A percentile compares a stretch with the other conserved stretches of the same genome.
These are phyloP conservation scores for Platorchestia sp. DNA, from an alignment of 1,140 invertebrate genomes.

Conservation along the genomic window DNA sequence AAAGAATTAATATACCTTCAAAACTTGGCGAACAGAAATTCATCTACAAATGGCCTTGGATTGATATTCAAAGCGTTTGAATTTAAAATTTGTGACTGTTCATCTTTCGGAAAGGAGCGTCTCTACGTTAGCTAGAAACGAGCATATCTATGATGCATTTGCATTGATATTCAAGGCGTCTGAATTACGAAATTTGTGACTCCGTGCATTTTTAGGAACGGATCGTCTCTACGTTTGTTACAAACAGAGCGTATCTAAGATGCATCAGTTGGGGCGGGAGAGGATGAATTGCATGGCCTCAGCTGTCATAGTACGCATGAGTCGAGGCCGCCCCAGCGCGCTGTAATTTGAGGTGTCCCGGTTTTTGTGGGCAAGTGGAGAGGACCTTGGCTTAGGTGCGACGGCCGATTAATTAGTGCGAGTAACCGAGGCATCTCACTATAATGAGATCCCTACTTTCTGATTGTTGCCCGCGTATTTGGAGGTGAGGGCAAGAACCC, in stretches of 20 bases:
- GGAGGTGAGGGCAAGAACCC: neutral
- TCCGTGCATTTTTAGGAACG: neutral
- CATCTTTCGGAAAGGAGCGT: too few species aligned
- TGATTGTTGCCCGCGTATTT: neutral
- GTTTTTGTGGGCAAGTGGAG: neutral
- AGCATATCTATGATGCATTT: too few species aligned
- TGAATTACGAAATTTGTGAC: neutral
- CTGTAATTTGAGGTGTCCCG: neutral
- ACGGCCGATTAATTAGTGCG: neutral
- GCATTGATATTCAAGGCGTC: neutral
- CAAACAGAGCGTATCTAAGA: too few species aligned
- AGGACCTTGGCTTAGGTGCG: neutral
- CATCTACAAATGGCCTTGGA: neutral
- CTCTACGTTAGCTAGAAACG: too few species aligned
- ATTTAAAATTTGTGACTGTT: neutral
- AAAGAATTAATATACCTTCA: too few species aligned
- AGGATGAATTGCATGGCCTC: neutral
- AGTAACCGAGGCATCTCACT: slow-evolving; percentile 1
- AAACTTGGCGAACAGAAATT: neutral
- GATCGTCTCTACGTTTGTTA: too few species aligned
- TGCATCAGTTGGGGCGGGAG: neutral
- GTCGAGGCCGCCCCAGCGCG: neutral
- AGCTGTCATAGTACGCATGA: neutral
- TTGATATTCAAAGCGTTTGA: neutral
- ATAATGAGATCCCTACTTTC: slow-evolving; percentile 31